These are phyloP conservation scores for Brenthis hecate DNA, from an alignment of 2,888 invertebrate species.

Conservation along the genomic window DNA sequence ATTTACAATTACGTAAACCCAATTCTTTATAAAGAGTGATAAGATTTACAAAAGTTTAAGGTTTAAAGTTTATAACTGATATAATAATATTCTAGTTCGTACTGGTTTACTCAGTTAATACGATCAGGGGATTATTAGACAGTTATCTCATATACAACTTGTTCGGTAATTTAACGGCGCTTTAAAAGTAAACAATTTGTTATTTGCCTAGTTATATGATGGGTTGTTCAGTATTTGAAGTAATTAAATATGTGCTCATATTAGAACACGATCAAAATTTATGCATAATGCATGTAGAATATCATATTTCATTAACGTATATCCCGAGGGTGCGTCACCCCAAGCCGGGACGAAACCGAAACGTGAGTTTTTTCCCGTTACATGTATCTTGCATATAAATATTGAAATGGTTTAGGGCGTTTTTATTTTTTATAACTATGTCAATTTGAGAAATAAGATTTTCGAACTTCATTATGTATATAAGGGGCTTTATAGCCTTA, in stretches of 20 bases:
- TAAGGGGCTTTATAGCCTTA: conserved; percentile 32
- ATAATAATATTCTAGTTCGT: too few relatives aligned
- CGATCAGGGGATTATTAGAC: too few relatives aligned
- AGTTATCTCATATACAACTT: not conserved
- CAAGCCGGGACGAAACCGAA: conserved; percentile 64
- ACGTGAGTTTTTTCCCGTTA: conserved; percentile 64
- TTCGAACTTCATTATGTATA: not conserved
- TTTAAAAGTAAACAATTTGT: not conserved
- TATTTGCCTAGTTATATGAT: too few relatives aligned
- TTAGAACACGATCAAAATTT: conserved; percentile 2
- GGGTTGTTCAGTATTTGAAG: not conserved
- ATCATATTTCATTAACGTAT: conserved; percentile 32
- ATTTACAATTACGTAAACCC: too few relatives aligned
- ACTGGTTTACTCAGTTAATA: too few relatives aligned
- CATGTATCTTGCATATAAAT: conserved; percentile 60
- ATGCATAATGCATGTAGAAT: not conserved
- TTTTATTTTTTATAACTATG: conserved; percentile 51
- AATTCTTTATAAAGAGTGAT: too few relatives aligned
- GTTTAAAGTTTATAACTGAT: too few relatives aligned
- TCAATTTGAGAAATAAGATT: conserved; percentile 20
- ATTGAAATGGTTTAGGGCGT: conserved; percentile 67
- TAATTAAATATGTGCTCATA: not conserved
- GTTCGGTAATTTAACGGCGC: not conserved
- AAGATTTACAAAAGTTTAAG: too few relatives aligned
- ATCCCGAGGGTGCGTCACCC: conserved; percentile 50